Percentiles rank a stretch among this genome's conserved stretches.
Conservation (phyloP, 2,113 vertebrate genomes). For the Plestiodon gilberti region DNA sequence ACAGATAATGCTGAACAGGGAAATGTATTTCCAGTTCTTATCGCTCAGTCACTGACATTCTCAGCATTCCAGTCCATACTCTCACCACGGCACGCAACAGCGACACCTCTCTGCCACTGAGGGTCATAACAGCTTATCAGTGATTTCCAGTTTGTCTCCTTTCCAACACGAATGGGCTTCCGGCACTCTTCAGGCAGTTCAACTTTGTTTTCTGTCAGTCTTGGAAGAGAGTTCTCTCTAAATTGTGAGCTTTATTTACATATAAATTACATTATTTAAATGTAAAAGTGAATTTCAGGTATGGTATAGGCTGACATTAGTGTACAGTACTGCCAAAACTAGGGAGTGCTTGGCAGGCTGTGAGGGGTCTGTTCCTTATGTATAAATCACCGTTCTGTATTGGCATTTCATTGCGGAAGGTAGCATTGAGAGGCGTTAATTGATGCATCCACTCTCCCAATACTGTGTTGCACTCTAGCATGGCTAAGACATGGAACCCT, state of each 20-base stretch:
- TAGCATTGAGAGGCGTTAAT: background rate
- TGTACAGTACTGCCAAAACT: background rate
- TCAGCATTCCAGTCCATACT: too few relatives aligned
- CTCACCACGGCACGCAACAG: too few relatives aligned
- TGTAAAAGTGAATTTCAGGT: background rate
- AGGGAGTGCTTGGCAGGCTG: background rate
- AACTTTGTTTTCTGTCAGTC: too few relatives aligned
- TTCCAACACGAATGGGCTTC: too few relatives aligned
- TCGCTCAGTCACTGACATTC: too few relatives aligned
- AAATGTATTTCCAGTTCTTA: too few relatives aligned
- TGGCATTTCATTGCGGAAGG: background rate
- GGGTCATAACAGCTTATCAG: too few relatives aligned
- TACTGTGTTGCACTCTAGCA: background rate
- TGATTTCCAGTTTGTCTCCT: too few relatives aligned
- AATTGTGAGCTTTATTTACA: background rate
- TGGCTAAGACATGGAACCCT: background rate
- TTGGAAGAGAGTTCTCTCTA: background rate
- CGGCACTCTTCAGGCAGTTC: too few relatives aligned
- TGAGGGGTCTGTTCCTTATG: background rate
- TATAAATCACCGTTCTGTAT: background rate
- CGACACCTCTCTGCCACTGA: too few relatives aligned
- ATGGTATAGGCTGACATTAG: background rate
- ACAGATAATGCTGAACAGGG: too few relatives aligned
- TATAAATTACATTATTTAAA: background rate
- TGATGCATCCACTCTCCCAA: background rate